Evolutionary conservation across 1,140 invertebrate genomes (phyloP).

Genomic region (Trichomalopsis sarcophagae): DNA sequence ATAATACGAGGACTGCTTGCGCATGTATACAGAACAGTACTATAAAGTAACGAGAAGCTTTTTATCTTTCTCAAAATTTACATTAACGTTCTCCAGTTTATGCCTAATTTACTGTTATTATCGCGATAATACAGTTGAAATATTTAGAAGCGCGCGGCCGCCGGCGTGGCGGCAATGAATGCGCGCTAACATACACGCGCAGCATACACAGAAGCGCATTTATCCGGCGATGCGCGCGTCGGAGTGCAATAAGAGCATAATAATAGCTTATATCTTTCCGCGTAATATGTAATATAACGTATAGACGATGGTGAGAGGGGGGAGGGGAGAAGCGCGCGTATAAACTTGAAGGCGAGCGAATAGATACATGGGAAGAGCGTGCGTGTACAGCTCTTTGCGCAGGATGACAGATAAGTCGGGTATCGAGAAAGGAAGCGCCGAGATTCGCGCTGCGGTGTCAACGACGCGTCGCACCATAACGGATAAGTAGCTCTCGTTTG

Average conservation of each 20-base stretch:
- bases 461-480: neutral
- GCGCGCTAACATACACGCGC: conserved; percentile 11
- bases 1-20: neutral
- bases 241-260: conserved; percentile 57
- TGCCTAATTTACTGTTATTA: conserved; percentile 51
- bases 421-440: conserved; percentile 68
- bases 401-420: conserved; percentile 70
- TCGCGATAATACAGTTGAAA: conserved; percentile 48
- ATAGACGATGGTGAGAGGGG: conserved; percentile 45
- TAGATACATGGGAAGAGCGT: neutral
- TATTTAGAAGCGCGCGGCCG: conserved; percentile 39
- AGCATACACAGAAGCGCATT: conserved; percentile 25
- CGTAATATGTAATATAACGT: conserved; percentile 62
- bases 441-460: conserved; percentile 49
- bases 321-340: neutral
- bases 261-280: conserved; percentile 60
- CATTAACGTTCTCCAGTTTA: conserved; percentile 47
- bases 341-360: neutral
- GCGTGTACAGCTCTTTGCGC: conserved; percentile 53
- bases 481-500: neutral
- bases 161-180: conserved; percentile 23
- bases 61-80: conserved; percentile 50
- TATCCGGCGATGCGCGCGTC: conserved; percentile 33
- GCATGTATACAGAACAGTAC: neutral
- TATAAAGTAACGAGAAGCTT: conserved; percentile 37